Percentiles rank a stretch among this genome's conserved stretches.
phyloP scores from a whole-genome alignment of 2,797 vertebrate species.

The Sebastes iracundus region DNA sequence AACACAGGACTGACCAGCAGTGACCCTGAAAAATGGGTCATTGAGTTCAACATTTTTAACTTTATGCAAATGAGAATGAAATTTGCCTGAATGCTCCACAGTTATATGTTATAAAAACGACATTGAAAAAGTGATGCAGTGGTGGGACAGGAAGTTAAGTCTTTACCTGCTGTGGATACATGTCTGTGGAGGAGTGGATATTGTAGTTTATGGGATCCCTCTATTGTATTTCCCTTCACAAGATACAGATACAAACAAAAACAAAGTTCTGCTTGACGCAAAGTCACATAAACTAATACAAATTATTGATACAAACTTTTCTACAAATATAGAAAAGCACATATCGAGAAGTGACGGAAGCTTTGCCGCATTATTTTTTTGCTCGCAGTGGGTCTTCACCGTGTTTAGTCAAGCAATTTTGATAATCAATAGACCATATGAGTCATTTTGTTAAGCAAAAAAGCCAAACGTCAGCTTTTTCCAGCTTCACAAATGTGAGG shows the following conservation, averaged over 20 bases:
- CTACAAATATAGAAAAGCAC: neutral
- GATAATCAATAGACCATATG: neutral
- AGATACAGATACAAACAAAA: neutral
- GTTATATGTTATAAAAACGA: neutral
- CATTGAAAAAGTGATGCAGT: neutral
- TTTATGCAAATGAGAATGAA: neutral
- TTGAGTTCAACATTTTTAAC: neutral
- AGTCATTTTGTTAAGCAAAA: neutral
- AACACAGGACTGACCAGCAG: neutral
- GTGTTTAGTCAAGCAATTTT: neutral
- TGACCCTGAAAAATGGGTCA: neutral
- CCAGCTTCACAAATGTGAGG: neutral
- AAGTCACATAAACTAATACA: neutral
- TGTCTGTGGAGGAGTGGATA: neutral
- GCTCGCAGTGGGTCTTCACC: neutral
- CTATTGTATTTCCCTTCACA: neutral
- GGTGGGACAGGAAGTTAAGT: neutral
- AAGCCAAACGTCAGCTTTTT: neutral
- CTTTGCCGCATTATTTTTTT: neutral
- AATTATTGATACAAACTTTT: no score
- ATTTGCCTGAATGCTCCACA: neutral
- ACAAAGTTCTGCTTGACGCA: neutral
- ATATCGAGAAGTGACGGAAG: neutral
- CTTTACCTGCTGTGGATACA: neutral
- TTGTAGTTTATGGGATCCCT: neutral